Base-by-base conservation (phyloP, 2,113 vertebrate species). In the Takifugu bimaculatus region DNA sequence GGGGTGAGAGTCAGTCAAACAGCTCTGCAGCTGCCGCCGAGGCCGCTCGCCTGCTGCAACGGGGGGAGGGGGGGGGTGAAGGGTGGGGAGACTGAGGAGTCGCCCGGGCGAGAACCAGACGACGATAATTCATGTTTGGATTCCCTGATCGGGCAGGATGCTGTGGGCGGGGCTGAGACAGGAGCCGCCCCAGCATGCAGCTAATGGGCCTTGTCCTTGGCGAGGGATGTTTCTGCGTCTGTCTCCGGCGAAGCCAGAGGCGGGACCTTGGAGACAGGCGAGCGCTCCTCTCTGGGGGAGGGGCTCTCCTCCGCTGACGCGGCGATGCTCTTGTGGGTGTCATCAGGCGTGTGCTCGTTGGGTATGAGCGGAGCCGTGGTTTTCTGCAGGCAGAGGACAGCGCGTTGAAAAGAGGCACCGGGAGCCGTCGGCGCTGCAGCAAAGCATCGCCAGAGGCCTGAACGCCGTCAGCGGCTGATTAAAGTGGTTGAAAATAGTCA, bases 301-400 rank as follows among this genome's bases (percentile, higher is more conserved):
- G 80, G 26, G 70, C n/a, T 72, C 43, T 75, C 84, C 66, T 87
- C 78, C 12, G 67, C 60, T 15, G 75, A 55, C 57, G 70, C 53
- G 4, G 70, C 85, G 1, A 88, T 78, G 69, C 82, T 75, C 3
- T 83, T 78, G 61, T 88, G 89, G 66, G 80, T 78, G 2, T 92
- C 89, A 0, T 91, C 91, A 9, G 89, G 87, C 1, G 89, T 88
- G 72, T 90, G 89, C 54, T 92, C 89, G 4, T 92, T 91, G 45
- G 87, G 87, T 77, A 91, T 91, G 71, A 91, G 85, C 0, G 89
- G 89, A 60, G 89, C 85, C 9, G 84, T 89, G 70, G 89, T 86
- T 91, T 90, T 92, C 90, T 93, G 87, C 13, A 64, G 62, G 65
- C 44, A 61, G 59, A 72, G 2, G 54, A 85, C 13, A 63, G 44